Base-by-base conservation (phyloP, 2,888 invertebrate genomes). In the Platycheirus albimanus region DNA sequence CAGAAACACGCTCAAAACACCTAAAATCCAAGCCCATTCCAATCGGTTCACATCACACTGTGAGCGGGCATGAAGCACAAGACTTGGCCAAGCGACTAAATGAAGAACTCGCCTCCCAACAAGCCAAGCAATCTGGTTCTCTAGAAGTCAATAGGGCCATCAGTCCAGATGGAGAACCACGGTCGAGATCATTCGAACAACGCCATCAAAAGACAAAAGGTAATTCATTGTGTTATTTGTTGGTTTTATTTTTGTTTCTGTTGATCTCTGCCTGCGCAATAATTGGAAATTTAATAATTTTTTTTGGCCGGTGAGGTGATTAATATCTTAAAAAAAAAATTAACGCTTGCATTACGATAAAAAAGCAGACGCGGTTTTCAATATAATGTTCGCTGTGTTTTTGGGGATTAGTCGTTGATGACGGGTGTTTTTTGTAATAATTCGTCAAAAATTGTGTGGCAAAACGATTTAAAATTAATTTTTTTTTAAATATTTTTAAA, bases 21-120 rank as follows among this genome's bases (percentile, higher is more conserved):
- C 86, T 92, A 15, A 93, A 94, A 33, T 95, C 95, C 0, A 94
- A 95, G 88, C 95, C 96, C 0, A 96, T 96, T 88, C 95, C 95
- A 2, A 96, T 96, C 69, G 90, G 90, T 0, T 85, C 90, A 1
- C 91, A 94, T 87, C 95, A 95, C 90, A 96, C 96, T 10, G 96
- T 96, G 61, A 94, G 95, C 86, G 96, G 96, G 0, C 95, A 96
- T 88, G 96, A 96, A 90, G 96, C 96, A 19, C 94, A 94, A 86
- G 92, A 95, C 85, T 89, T 96, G 79, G 95, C 96, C 1, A 95
- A 95, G 87, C 91, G 94, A 0, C 92, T 95, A 66, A 94, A 92
- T 86, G 94, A 93, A 77, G 94, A 95, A 89, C 90, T 95, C 74
- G 90, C 91, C 11, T 88, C 88, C 0, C 90, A 90, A 84, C 89